Evolutionary conservation across 2,888 invertebrate genomes (phyloP).

Genomic region (Polia nebulosa): DNA sequence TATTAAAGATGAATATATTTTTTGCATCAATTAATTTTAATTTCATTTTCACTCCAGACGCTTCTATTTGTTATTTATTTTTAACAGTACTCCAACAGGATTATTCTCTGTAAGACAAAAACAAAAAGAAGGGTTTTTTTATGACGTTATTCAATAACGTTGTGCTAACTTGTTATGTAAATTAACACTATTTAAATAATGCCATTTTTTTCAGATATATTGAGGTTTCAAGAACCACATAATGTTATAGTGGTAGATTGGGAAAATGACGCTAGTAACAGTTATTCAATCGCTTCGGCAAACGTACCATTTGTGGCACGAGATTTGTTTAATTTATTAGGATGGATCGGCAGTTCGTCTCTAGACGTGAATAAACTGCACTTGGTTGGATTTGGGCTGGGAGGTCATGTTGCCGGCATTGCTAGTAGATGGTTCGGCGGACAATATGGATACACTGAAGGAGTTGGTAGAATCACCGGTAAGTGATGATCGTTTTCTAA

Average conservation of each 20-base stretch:
- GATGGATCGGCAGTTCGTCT: not conserved
- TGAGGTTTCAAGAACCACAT: constrained; percentile 3
- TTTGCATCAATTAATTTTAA: too few relatives aligned
- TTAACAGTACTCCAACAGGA: too few relatives aligned
- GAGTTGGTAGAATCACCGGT: constrained; percentile 6
- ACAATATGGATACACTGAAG: not conserved
- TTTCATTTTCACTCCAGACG: too few relatives aligned
- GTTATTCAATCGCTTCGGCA: not conserved
- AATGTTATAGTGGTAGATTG: not conserved
- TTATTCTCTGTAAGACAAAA: too few relatives aligned
- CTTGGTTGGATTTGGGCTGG: constrained; percentile 4
- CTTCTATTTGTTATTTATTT: too few relatives aligned
- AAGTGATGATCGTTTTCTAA: not conserved
- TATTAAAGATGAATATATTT: too few relatives aligned
- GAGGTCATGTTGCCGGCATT: constrained; percentile 2
- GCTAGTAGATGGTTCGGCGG: not conserved
- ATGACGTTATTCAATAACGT: too few relatives aligned
- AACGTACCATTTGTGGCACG: not conserved
- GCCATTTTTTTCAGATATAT: not conserved
- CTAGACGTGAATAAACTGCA: not conserved
- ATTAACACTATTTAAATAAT: not conserved
- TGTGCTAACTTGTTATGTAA: not conserved
- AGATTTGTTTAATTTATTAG: not conserved
- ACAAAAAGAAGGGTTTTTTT: too few relatives aligned
- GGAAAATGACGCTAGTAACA: not conserved